Base-by-base conservation (phyloP, 2,797 vertebrate species). In the Lepus oiostolus region DNA sequence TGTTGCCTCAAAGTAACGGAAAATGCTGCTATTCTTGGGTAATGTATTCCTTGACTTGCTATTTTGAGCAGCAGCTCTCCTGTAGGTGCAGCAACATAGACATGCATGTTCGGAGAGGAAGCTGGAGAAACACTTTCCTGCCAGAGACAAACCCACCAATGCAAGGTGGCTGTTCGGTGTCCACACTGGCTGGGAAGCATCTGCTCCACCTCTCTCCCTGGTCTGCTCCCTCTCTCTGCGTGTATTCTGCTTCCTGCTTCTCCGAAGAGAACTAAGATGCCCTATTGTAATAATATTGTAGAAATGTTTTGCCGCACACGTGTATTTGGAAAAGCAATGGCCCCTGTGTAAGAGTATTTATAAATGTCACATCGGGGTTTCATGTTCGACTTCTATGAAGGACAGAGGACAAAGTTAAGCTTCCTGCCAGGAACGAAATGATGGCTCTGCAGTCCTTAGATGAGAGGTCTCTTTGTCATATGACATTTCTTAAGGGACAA, bases 221-320 rank as follows among this genome's bases (percentile, higher is more conserved):
- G 21, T 2, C 32, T 1, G 0, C 14, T 0, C 30, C 14, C 32
- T 28, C 32, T 2, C 26, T 7, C 32, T 42, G 1, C 0, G 11
- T 0, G 14, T 7, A 1, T 7, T 16, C 14, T n/a, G 30, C 47
- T 3, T 2, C 3, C 4, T 2, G 4, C 9, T 26, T 50, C 67
- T 63, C 26, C 30, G 11, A 68, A 21, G 62, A 76, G 3, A 60
- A 4, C 0, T 0, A 14, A 16, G 17, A 4, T 58, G 10, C 5
- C 22, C 32, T 4, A 10, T 26, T n/a, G 19, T 65, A 30, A 60
- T 54, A 24, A 7, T 12, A 42, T 5, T 1, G 12, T 19, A 28
- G 3, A 17, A 9, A 21, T 14, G 58, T 60, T 71, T 26, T 8
- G 10, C 4, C 12, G 17, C 10, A 3, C 7, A 10, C 14, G 42